Evolutionary conservation across 2,113 vertebrate genomes (phyloP).

Genomic region (Sinocyclocheilus anshuiensis): DNA sequence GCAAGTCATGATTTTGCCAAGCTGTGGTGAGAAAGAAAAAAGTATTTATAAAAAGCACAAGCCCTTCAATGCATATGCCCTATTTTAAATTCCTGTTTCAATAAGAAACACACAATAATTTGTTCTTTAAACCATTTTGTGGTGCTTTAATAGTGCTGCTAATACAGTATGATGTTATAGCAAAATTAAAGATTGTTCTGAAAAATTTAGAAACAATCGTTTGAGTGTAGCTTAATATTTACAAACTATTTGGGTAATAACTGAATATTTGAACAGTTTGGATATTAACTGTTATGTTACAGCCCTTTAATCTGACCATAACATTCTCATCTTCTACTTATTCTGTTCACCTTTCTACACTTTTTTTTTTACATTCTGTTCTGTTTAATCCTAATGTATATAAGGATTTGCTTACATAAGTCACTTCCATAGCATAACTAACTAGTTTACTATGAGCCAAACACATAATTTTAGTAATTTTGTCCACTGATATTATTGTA

Average conservation of each 20-base stretch:
- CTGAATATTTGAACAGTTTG: neutral
- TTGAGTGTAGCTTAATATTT: neutral
- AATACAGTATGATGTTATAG: neutral
- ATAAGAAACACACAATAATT: neutral
- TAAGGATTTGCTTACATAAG: neutral
- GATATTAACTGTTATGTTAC: neutral
- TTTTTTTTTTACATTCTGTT: neutral
- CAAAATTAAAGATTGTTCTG: neutral
- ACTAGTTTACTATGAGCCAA: neutral
- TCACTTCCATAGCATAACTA: neutral
- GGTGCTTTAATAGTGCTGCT: neutral
- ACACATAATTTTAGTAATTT: neutral
- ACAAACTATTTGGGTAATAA: neutral
- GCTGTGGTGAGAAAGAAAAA: no score
- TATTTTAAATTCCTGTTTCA: neutral
- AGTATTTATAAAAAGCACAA: no score
- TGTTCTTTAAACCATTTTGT: neutral
- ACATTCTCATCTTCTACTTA: neutral
- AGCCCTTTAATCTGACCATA: neutral
- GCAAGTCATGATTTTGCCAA: no score
- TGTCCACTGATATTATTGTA: neutral
- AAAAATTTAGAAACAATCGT: neutral
- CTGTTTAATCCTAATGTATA: neutral
- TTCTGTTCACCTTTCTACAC: neutral
- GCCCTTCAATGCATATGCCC: neutral